Conservation (phyloP, 2,113 vertebrate species). For the Sinocyclocheilus anophthalmus region DNA sequence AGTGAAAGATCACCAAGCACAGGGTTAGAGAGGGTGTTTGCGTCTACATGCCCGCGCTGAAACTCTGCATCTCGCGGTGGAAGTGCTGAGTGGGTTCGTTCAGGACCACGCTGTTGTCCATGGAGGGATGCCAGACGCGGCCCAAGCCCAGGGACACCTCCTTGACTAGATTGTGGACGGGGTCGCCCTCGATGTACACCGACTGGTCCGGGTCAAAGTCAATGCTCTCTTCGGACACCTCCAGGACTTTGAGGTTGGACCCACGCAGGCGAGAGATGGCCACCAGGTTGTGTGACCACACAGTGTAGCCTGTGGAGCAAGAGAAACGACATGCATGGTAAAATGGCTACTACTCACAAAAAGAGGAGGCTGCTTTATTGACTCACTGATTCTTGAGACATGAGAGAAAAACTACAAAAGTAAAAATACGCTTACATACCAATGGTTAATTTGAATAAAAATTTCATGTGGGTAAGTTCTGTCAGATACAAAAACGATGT, state of each 20-base stretch:
- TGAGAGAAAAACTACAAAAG: not conserved
- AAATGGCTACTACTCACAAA: not conserved
- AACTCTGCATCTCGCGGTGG: constrained; percentile 93
- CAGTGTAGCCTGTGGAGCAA: constrained; percentile 84
- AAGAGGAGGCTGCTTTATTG: too few species aligned
- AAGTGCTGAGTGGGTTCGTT: constrained; percentile 96
- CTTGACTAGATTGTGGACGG: constrained; percentile 93
- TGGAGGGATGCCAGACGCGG: constrained; percentile 90
- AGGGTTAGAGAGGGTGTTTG: constrained; percentile 59
- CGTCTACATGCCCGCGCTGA: constrained; percentile 92
- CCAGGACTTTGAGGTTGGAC: constrained; percentile 89
- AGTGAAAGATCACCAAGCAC: constrained; percentile 53
- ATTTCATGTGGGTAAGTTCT: too few species aligned
- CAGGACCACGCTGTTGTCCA: constrained; percentile 91
- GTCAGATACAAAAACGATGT: not conserved
- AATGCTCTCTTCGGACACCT: constrained; percentile 97
- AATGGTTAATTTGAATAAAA: too few species aligned
- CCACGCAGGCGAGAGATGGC: constrained; percentile 96
- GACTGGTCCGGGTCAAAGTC: constrained; percentile 95
- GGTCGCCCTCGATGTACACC: constrained; percentile 89
- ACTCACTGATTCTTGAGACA: too few species aligned
- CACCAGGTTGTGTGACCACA: constrained; percentile 98
- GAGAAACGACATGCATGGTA: not conserved
- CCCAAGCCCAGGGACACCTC: constrained; percentile 94
- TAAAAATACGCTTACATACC: too few species aligned